Evolutionary conservation across 2,113 vertebrate species (phyloP).

Genomic region (Passer domesticus): DNA sequence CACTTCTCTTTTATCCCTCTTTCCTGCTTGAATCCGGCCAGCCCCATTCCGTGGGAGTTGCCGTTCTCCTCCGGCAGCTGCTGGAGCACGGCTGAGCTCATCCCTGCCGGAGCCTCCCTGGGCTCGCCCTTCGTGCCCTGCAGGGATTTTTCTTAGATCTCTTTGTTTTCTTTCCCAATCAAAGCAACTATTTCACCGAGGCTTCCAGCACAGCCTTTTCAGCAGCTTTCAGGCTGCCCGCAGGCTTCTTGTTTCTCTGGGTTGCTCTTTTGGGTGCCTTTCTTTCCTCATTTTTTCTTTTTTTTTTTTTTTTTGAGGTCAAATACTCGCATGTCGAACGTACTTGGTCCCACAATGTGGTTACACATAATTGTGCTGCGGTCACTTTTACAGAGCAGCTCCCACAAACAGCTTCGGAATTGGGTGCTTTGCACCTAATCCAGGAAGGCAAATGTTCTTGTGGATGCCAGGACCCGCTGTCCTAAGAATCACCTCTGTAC

Average conservation of each 20-base stretch:
- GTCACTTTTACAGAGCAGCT: neutral
- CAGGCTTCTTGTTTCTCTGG: neutral
- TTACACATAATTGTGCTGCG: neutral
- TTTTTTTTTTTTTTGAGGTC: neutral
- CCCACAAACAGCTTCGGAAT: neutral
- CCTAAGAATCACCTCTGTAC: neutral
- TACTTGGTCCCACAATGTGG: neutral
- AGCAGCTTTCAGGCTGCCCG: neutral
- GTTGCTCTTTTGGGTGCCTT: neutral
- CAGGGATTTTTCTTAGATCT: conserved; percentile 8
- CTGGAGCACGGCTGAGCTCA: neutral
- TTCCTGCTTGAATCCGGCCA: neutral
- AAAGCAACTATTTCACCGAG: neutral
- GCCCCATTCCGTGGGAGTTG: neutral
- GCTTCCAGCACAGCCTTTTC: neutral
- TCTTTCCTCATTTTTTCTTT: neutral
- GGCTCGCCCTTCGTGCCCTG: neutral
- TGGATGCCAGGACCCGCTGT: neutral
- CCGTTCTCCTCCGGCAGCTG: neutral
- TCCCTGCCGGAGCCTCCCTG: neutral
- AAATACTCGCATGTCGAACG: fast-evolving
- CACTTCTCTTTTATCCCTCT: neutral
- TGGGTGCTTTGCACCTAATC: neutral
- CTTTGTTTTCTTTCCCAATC: conserved; percentile 9
- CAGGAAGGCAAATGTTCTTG: neutral